Base-by-base conservation (phyloP, 2,888 invertebrate species). In the Rhyacophila evoluta region DNA sequence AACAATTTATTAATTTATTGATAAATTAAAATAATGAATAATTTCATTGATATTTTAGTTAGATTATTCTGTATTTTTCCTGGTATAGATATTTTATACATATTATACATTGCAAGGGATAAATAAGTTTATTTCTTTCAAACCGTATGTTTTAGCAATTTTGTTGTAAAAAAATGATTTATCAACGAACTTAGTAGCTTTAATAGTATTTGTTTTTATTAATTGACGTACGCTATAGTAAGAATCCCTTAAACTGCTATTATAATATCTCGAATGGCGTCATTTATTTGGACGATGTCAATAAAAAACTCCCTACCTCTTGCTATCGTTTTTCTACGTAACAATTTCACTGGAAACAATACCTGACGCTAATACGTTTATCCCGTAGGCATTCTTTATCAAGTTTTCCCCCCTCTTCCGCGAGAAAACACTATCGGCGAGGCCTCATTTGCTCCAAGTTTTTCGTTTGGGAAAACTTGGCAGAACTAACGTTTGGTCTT, bases 381-480 rank as follows among this genome's bases (percentile, higher is more conserved):
- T 55, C 55, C 28, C 69, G 33, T 69, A 69, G 69, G 69, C 69
- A 69, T 69, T 69, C 69, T 33, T 28, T 69, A 11, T 28, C 27
- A 69, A 11, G 27, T 33, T 27, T 69, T 69, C 69, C 33, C 29
- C 28, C 69, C 55, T 55, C 19, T 55, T 55, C 55, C 55, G 55
- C 55, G 55, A 55, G 55, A 55, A 25, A 55, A 55, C 55, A 55
- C 55, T 55, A 55, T 55, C 55, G 55, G 55, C 55, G 25, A 69
- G 33, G 69, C 69, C 69, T 69, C 69, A 69, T 69, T 69, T 69
- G 69, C 33, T 69, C 29, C 28, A 75, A 55, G 28, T 75, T 75
- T 75, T 75, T 68, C 75, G 75, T 25, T 41, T 74, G 74, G 74
- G 74, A 41, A 41, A 74, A 74, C 33, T 75, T 68, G 33, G 67